Evolutionary conservation across 1,140 invertebrate species (phyloP), one percentile per base, ranked within the genome.

Genomic region (Eupristina koningsbergeri): DNA sequence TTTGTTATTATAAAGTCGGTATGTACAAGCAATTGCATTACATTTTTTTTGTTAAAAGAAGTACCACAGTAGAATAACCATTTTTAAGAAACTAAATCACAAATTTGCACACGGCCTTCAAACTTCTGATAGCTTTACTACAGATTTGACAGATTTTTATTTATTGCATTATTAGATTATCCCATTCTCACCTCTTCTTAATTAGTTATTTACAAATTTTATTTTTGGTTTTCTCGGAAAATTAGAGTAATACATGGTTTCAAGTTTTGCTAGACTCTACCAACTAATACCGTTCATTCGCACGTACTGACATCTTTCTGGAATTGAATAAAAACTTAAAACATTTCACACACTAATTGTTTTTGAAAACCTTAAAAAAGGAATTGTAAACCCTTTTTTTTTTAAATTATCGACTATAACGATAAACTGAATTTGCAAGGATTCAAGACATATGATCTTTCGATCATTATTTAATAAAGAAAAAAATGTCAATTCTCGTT

Each of bases 191-290:
- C 47, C n/a, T 53, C n/a, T 2, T 75, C 1, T 26, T 73, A 50
- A 75, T 75, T 75, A 75, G 45, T 50, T 75, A 75, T 53, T 75
- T 75, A 75, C 47, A 75, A 50, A 50, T 75, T 31, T 41, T 41
- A 41, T 31, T 71, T 19, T 71, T 71, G 26, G 7, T 50, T 45
- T 41, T 50, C 26, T 53, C 45, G 47, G 31, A 29, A 75, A 45
- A n/a, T 50, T 45, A 75, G 29, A 31, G 73, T 53, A 47, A 22
- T 47, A 71, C 67, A 71, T 71, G 17, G 39, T 71, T 69, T 71
- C 36, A 71, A 71, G 67, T 71, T 71, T 71, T 71, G 67, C 39
- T 71, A 36, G 36, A 71, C 22, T 71, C 19, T 71, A 36, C 22
- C 22, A 34, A 69, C 5, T 69, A 69, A 22, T 69, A 69, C 36